A percentile compares a stretch with the other conserved stretches of the same genome.
phyloP scores from a whole-genome alignment of 1,140 invertebrate genomes.

The Aphaenogaster floridana region DNA sequence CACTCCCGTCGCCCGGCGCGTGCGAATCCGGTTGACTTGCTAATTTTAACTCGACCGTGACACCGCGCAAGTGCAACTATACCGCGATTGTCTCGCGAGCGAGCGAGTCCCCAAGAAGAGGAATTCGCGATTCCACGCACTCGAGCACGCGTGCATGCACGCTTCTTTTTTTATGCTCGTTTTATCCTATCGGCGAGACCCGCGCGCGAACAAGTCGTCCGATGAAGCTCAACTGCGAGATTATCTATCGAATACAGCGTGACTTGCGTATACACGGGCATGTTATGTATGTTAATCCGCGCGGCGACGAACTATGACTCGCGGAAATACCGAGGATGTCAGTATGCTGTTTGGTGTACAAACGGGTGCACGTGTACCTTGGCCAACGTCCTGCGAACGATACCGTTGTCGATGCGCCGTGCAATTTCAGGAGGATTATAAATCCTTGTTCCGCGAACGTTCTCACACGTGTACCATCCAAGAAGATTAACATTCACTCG shows the following conservation, averaged over 20 bases:
- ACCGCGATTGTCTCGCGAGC: constrained; percentile 71
- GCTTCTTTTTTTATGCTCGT: neutral
- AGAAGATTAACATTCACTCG: neutral
- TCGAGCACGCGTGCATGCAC: too few relatives aligned
- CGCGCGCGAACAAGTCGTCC: neutral
- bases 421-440: constrained; percentile 31
- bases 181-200: neutral
- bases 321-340: constrained; percentile 21
- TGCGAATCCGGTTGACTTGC: constrained; percentile 78
- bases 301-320: constrained; percentile 30
- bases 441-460: neutral
- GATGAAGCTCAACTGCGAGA: constrained; percentile 12
- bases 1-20: constrained; percentile 19
- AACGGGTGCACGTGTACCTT: constrained; percentile 31
- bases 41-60: constrained; percentile 84
- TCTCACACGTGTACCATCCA: too few relatives aligned
- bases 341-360: constrained; percentile 27
- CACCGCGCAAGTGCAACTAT: constrained; percentile 76
- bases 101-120: constrained; percentile 8
- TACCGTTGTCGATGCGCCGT: constrained; percentile 14
- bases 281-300: constrained; percentile 44
- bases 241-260: constrained; percentile 38
- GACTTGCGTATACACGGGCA: constrained; percentile 37
- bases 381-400: constrained; percentile 35
- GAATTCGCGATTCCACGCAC: constrained; percentile 1